Evolutionary conservation across 1,140 invertebrate species (phyloP), one percentile per base, ranked within the genome.

Genomic region (Trissolcus basalis): DNA sequence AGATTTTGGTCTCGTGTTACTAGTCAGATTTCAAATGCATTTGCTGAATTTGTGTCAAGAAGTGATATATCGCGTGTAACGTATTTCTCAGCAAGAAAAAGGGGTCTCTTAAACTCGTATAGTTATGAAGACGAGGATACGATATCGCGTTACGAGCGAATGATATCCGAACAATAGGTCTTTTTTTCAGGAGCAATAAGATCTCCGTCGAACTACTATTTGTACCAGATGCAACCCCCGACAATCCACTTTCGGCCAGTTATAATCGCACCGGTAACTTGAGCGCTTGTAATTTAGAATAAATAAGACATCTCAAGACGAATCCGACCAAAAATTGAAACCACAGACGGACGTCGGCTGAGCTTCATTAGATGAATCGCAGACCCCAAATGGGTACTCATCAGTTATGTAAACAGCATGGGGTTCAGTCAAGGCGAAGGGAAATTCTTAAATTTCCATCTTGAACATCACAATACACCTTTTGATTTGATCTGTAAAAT

Each of bases 131-230:
- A 63, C 58, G 56, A 78, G 76, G 76, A 83, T 78, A 64, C 59
- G 80, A 74, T 85, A 83, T 85, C 83, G 67, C 58, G 75, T 85
- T 84, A 83, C 83, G 60, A 63, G 75, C 45, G 47, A 67, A 85
- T 85, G 84, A 82, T 80, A 81, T 83, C 79, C 77, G 80, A 65
- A 85, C 82, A 85, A 85, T 84, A 53, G 77, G 10, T 65, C 64
- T 82, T 85, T 82, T 85, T 84, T 80, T 84, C 60, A 61, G 72
- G 72, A 67, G 59, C 59, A 53, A 51, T 48, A 47, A 50, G 53
- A 59, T 69, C 77, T 82, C 84, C 82, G 83, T 83, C 81, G 79
- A 76, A 72, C 48, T 68, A 44, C 70, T 55, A 80, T 84, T 81
- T 81, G 73, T 79, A 78, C 58, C 50, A 67, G 59, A 73, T 51